Evolutionary conservation across 2,797 vertebrate species (phyloP).

Genomic region (Mallotus villosus): DNA sequence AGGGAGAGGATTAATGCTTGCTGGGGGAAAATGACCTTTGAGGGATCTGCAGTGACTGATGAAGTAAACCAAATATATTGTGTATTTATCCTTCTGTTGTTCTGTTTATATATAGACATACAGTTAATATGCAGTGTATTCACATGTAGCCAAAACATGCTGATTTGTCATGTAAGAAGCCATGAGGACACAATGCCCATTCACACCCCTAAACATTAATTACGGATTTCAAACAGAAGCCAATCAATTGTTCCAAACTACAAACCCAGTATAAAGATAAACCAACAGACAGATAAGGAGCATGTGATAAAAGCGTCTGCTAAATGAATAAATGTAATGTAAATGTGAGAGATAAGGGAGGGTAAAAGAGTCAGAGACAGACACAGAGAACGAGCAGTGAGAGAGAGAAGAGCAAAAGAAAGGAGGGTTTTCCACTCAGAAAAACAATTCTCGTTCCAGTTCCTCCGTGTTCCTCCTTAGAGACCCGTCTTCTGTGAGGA

Average conservation of each 20-base stretch:
- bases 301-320: too few relatives aligned
- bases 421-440: neutral
- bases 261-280: neutral
- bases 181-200: too few relatives aligned
- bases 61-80: neutral
- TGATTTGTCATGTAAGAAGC: too few relatives aligned
- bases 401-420: neutral
- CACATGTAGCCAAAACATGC: too few relatives aligned
- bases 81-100: too few relatives aligned
- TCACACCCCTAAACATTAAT: too few relatives aligned
- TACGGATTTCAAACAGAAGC: too few relatives aligned
- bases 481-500: slow-evolving; percentile 15
- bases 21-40: neutral
- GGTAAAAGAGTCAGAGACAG: neutral
- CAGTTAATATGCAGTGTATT: too few relatives aligned
- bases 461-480: too few relatives aligned
- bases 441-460: slow-evolving; percentile 2
- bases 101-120: too few relatives aligned
- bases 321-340: too few relatives aligned
- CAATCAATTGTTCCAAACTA: neutral
- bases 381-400: neutral
- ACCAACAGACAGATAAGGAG: neutral
- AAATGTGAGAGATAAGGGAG: neutral
- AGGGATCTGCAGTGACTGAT: neutral
- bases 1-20: neutral